Base-by-base conservation (phyloP, 1,140 invertebrate genomes). In the Chironomus tepperi region DNA sequence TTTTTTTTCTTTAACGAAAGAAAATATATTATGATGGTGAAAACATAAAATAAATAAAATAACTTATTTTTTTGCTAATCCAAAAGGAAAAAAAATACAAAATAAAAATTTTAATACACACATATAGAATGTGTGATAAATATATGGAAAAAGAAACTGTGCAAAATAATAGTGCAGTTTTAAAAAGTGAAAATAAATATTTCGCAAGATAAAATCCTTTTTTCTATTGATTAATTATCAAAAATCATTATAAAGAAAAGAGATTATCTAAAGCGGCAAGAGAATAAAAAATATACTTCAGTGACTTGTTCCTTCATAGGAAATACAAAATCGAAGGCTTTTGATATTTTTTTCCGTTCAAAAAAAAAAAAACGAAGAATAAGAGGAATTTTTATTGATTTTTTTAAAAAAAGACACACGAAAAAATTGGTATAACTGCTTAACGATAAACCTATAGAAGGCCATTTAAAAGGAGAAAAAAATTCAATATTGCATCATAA, bases 351-450 rank as follows among this genome's bases (percentile, higher is more conserved):
- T 57, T 34, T 34, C 24, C 24, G 5, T 34, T 34, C 24, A 34
- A 34, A 34, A 34, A 34, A n/a, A n/a, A 57, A 57, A 15, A 57
- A 15, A 57, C 10, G 47, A 57, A 57, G 47, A 57, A 57, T 57
- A 57, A 57, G 47, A 57, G 47, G 47, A 57, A 57, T 57, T n/a
- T 34, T n/a, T 57, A 57, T 57, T 57, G 47, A 57, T 57, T 57
- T 57, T 57, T 57, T 57, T 34, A 34, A 34, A 34, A 34, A 57
- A 57, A 57, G 47, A 57, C 47, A 57, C 15, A 47, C 47, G 15
- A 57, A 57, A 57, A 57, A n/a, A 47, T 47, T 47, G 43, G 43
- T 47, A 47, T 47, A 34, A 34, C 24, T 34, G 24, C 24, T 47
- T 47, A 47, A 47, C 43, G 15, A 47, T 57, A 57, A n/a, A 57